Evolutionary conservation across 2,113 vertebrate genomes (phyloP), one percentile per base, ranked within the genome.

Genomic region (Peromyscus californicus): DNA sequence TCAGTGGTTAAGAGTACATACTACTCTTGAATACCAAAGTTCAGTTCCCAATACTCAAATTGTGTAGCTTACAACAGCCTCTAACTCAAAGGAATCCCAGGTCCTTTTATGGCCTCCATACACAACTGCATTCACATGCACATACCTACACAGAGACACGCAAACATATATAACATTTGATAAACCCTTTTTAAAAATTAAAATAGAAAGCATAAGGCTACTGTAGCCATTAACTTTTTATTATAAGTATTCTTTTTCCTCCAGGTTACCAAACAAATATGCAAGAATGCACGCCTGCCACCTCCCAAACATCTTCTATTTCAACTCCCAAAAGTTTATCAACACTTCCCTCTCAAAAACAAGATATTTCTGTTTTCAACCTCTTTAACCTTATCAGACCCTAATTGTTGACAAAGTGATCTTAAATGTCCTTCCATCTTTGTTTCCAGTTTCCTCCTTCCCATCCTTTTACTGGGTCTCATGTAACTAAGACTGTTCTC

Each of bases 311-410:
- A 65, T 33, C 89, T 85, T 69, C 84, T 89, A 83, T 75, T 92
- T 95, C 61, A 36, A 72, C 79, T 91, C 33, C 48, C 39, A 26
- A 91, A 91, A 82, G 22, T 65, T 90, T 39, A 74, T 51, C 51
- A 72, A 59, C 26, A 59, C 57, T 63, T 93, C 15, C 29, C 72
- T 93, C 74, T 76, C 75, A 54, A 96, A 95, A 90, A 84, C 45
- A 91, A 74, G 22, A 12, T 29, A 12, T 83, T 96, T 96, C 33
- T 59, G 82, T 86, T 93, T 93, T 89, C 86, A 93, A 89, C 72
- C 3, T 80, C 48, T 92, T 69, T 57, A 72, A 61, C 22, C 36
- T 82, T 91, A 84, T 59, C 78, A 94, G 63, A 84, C 65, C 42
- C 88, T 90, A 86, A 95, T 8, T 88, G 48, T 16, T 80, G 24